Evolutionary conservation across 2,797 vertebrate genomes (phyloP).

Genomic region (Podarcis lilfordi): DNA sequence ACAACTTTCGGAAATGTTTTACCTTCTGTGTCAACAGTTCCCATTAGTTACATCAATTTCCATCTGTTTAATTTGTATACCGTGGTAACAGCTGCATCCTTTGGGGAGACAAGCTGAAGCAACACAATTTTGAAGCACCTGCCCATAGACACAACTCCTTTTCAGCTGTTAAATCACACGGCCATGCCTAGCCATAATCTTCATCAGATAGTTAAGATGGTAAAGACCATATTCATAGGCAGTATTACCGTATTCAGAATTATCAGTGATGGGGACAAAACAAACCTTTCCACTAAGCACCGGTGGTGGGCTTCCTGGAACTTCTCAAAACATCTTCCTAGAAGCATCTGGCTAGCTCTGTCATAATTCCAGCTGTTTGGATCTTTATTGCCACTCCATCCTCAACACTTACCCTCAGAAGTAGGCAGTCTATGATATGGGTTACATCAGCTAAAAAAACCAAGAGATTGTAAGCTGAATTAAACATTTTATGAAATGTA

Average conservation of each 20-base stretch:
- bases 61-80: constrained; percentile 64
- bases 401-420: not conserved
- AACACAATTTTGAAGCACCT: constrained; percentile 61
- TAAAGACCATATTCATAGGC: not conserved
- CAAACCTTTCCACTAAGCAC: not conserved
- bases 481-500: not conserved
- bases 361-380: not conserved
- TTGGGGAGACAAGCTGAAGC: constrained; percentile 57
- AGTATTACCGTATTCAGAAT: not conserved
- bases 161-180: not conserved
- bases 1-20: constrained; percentile 50
- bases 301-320: not conserved
- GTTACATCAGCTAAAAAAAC: not conserved
- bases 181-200: not conserved
- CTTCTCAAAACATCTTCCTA: not conserved
- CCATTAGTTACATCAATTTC: constrained; percentile 71
- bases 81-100: constrained; percentile 67
- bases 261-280: not conserved
- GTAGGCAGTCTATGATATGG: not conserved
- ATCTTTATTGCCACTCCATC: not conserved
- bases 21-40: constrained; percentile 60
- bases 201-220: not conserved
- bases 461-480: not conserved
- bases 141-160: not conserved
- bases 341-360: not conserved